phyloP scores from a whole-genome alignment of 2,888 invertebrate species.

The Nowickia ferox region DNA sequence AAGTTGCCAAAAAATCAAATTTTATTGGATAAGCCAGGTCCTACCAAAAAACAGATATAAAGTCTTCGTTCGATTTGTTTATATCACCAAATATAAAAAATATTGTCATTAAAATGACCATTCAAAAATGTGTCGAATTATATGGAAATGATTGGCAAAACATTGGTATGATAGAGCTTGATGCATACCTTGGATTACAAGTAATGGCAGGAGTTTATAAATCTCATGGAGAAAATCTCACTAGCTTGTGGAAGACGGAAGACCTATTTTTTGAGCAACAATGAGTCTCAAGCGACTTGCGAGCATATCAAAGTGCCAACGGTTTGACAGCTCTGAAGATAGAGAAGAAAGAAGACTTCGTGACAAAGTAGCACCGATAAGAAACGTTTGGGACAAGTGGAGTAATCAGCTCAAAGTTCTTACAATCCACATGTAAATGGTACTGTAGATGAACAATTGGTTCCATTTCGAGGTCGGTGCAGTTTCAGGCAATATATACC shows the following conservation, averaged over 20 bases:
- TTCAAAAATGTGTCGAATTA: slow-evolving; percentile 22
- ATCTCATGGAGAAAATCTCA: slow-evolving; percentile 9
- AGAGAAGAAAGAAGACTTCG: slow-evolving; percentile 32
- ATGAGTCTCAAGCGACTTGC: slow-evolving; percentile 15
- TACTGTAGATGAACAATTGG: slow-evolving; percentile 34
- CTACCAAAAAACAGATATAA: background rate
- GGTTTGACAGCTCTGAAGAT: slow-evolving; percentile 22
- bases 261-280: slow-evolving; percentile 21
- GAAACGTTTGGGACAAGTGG: no score
- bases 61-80: slow-evolving; percentile 21
- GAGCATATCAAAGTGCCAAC: slow-evolving; percentile 19
- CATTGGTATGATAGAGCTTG: background rate
- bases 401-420: slow-evolving; percentile 28
- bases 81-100: slow-evolving; percentile 22
- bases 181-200: slow-evolving; percentile 10
- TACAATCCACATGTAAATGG: slow-evolving; percentile 25
- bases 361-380: slow-evolving; percentile 43
- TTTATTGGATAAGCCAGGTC: no score
- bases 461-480: no score
- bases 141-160: no score
- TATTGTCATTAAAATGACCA: slow-evolving; percentile 21
- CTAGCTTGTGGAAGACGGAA: no score
- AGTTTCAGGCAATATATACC: slow-evolving; percentile 6
- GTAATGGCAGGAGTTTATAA: slow-evolving; percentile 15
- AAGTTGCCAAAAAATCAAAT: no score